A percentile compares a stretch with the other conserved stretches of the same genome.
These are phyloP conservation scores for Paradisaea rubra DNA, from an alignment of 2,113 vertebrate species.

Conservation along the genomic window DNA sequence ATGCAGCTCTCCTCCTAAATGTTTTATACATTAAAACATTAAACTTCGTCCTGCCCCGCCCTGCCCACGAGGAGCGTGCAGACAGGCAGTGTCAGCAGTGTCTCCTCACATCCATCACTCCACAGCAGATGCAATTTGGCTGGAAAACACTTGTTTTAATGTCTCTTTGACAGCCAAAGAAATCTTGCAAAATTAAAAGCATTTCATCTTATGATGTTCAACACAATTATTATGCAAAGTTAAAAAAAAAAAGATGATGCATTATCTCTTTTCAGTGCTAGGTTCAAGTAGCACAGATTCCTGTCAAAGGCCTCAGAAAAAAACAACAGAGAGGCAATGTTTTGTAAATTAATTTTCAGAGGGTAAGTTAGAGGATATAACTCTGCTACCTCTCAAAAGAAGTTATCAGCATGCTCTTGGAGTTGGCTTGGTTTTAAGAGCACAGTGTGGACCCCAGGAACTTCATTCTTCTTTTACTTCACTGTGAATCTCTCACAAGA, in stretches of 20 bases:
- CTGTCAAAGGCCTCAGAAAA: not conserved
- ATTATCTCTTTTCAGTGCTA: not conserved
- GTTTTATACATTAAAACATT: not conserved
- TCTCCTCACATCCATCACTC: slow-evolving; percentile 12
- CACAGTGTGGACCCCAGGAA: not conserved
- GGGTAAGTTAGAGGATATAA: not conserved
- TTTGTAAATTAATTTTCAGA: not conserved
- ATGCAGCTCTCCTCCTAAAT: not conserved
- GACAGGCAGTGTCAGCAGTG: not conserved
- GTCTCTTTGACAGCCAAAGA: slow-evolving; percentile 6
- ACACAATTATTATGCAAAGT: not conserved
- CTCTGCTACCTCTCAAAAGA: not conserved
- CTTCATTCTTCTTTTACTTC: not conserved
- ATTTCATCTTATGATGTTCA: not conserved
- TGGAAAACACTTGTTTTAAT: slow-evolving; percentile 28
- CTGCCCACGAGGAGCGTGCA: not conserved
- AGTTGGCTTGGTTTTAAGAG: not conserved
- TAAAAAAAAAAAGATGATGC: not conserved
- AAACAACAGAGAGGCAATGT: not conserved
- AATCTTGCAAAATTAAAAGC: not conserved
- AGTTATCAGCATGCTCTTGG: not conserved
- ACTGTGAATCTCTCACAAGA: not conserved
- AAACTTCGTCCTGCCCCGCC: not conserved
- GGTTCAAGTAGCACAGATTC: not conserved
- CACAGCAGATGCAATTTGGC: not conserved